Base-by-base conservation (phyloP, 2,797 vertebrate species). In the Molossus alvarezi region DNA sequence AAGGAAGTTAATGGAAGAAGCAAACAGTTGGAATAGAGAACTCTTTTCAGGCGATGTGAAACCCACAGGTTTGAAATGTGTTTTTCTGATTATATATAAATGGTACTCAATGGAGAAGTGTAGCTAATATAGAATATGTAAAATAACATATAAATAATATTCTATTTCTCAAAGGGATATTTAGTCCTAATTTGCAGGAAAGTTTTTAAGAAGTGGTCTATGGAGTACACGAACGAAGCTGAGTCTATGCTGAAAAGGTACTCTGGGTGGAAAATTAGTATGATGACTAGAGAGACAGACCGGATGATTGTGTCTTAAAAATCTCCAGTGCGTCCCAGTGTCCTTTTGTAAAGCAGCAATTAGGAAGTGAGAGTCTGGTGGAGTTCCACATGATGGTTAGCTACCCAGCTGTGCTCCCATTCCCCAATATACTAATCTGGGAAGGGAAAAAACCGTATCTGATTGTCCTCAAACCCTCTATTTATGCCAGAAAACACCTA, bases 101-200 rank as follows among this genome's bases (percentile, higher is more conserved):
- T 57, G 71, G 27, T n/a, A 37, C 25, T 72, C 12, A 48, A 4
- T 51, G n/a, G 72, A 80, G 45, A 73, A 62, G 55, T 33, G 64
- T 10, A 72, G 27, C 65, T n/a, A 71, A 90, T 62, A 85, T 10
- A 77, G 25, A 53, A 51, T 53, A 53, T 41, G 15, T 89, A 62
- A 90, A 77, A 69, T 20, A 25, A 84, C 60, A 58, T 29, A 51
- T 69, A 92, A 71, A 79, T 48, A 85, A 58, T 77, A 89, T 20
- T 55, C 13, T 33, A 6, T 84, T 90, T 71, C 4, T 55, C 6
- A 55, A 13, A 62, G 77, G 29, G 53, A 71, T 41, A 5, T 77
- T 88, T 45, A 33, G 72, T 64, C 85, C n/a, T 85, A 33, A 45
- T 62, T 83, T 84, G 20, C 23, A 33, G 21, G 55, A 62, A 33